Conservation (phyloP, 2,888 invertebrate species). For the Camptogramma bilineatum region DNA sequence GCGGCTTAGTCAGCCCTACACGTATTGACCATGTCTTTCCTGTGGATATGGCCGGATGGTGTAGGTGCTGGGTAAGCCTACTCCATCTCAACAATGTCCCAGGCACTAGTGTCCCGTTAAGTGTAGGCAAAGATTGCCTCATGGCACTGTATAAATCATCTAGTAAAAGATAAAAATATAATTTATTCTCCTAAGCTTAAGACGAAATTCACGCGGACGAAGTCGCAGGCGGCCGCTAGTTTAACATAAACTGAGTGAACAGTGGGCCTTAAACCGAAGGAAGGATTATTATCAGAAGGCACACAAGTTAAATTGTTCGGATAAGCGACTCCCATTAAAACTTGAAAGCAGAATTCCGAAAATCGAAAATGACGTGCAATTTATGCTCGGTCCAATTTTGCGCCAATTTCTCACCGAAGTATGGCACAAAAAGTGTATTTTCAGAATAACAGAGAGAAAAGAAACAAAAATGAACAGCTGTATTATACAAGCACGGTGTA, state of each 20-base stretch:
- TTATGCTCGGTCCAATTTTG: slow-evolving; percentile 74
- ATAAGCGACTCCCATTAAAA: slow-evolving; percentile 30
- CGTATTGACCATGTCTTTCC: too few relatives aligned
- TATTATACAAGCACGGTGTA: background rate
- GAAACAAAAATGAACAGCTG: background rate
- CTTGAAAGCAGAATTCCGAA: slow-evolving; percentile 34
- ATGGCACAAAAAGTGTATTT: slow-evolving; percentile 21
- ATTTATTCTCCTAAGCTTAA: too few relatives aligned
- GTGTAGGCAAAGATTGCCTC: too few relatives aligned
- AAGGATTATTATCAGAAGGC: slow-evolving; percentile 45
- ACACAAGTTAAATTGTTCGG: slow-evolving; percentile 38
- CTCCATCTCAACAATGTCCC: too few relatives aligned
- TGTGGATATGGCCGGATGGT: too few relatives aligned
- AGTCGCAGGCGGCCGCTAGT: background rate
- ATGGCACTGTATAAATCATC: too few relatives aligned
- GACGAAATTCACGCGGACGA: background rate
- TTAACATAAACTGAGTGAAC: background rate
- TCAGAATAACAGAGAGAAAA: background rate
- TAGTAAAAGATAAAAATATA: too few relatives aligned
- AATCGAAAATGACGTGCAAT: slow-evolving; percentile 66
- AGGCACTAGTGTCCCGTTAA: too few relatives aligned
- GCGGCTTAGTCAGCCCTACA: too few relatives aligned
- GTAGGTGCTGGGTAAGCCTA: too few relatives aligned
- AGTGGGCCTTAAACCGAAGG: slow-evolving; percentile 9
- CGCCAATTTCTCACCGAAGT: slow-evolving; percentile 70